A percentile compares a stretch with the other conserved stretches of the same genome.
Conservation (phyloP, 2,797 vertebrate genomes). For the Platyrinchus mystaceus region DNA sequence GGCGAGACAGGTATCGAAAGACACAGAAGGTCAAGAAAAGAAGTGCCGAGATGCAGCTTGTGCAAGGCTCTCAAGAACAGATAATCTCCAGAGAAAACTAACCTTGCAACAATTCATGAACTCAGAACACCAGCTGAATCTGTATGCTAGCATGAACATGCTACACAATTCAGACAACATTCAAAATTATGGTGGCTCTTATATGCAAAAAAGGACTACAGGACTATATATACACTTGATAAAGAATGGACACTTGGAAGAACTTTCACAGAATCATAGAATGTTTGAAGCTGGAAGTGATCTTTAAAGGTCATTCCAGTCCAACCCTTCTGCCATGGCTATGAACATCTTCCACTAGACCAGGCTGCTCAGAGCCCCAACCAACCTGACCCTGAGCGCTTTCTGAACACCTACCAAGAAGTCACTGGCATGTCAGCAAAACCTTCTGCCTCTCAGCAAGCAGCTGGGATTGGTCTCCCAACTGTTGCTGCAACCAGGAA, state of each 20-base stretch:
- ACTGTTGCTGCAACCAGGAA: background rate
- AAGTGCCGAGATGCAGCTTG: background rate
- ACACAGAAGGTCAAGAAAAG: background rate
- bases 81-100: background rate
- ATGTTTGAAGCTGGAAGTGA: background rate
- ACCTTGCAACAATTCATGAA: background rate
- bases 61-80: background rate
- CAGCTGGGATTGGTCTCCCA: background rate
- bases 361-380: background rate
- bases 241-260: background rate
- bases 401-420: background rate
- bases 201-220: accelerated
- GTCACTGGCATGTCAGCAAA: background rate
- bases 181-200: background rate
- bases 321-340: background rate
- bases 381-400: background rate
- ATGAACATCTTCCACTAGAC: background rate
- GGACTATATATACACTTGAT: background rate
- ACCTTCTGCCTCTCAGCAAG: background rate
- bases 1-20: background rate
- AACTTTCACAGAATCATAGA: background rate
- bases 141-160: background rate
- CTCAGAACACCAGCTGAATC: background rate
- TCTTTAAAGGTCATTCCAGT: background rate
- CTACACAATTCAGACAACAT: background rate